These are phyloP conservation scores for Cryptotermes secundus DNA, from an alignment of 1,140 invertebrate species.

Conservation along the genomic window DNA sequence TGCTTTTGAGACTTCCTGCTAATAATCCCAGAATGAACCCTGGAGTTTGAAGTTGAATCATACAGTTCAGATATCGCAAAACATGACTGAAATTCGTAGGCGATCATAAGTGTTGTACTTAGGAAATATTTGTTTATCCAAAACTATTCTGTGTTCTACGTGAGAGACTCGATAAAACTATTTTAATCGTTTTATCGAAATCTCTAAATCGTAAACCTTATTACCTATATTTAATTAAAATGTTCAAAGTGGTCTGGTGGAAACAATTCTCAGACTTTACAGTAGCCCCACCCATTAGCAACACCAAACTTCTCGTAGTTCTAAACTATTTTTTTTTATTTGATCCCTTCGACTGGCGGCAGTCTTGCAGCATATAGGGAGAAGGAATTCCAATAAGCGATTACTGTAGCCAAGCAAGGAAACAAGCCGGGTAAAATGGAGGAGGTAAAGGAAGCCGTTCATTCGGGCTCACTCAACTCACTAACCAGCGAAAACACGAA, in stretches of 20 bases:
- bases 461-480: neutral
- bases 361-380: neutral
- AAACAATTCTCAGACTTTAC: neutral
- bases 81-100: too few relatives aligned
- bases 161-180: neutral
- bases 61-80: too few relatives aligned
- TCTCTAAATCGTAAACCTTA: neutral
- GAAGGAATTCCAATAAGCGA: constrained; percentile 29
- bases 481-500: neutral
- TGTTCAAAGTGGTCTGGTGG: neutral
- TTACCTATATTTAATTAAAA: constrained; percentile 16
- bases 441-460: neutral
- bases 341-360: neutral
- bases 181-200: neutral
- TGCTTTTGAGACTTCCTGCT: too few relatives aligned
- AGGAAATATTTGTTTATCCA: too few relatives aligned
- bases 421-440: neutral
- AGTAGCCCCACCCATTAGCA: neutral
- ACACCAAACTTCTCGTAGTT: neutral
- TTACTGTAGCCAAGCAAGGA: neutral
- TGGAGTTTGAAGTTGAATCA: too few relatives aligned
- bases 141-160: too few relatives aligned
- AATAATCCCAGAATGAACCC: too few relatives aligned
- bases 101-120: too few relatives aligned
- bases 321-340: neutral